A percentile compares a stretch with the other conserved stretches of the same genome.
Conservation (phyloP, 2,888 invertebrate genomes). For the Eubasilissa splendida region DNA sequence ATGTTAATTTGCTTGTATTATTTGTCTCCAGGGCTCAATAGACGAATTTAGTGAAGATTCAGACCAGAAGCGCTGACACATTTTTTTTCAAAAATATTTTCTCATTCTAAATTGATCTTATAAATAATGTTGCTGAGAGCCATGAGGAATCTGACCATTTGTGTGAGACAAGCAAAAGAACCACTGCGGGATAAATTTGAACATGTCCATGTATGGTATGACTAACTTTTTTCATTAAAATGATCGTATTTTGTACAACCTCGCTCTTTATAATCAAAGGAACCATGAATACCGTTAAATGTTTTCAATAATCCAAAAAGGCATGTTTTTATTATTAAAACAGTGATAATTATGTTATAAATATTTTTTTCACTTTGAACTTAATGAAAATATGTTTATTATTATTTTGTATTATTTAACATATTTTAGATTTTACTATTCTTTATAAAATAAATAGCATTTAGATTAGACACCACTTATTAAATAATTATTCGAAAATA, state of each 20-base stretch:
- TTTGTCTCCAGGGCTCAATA: slow-evolving; percentile 43
- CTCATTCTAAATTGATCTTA: background rate
- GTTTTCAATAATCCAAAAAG: slow-evolving; percentile 5
- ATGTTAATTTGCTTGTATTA: slow-evolving; percentile 10
- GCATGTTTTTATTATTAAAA: background rate
- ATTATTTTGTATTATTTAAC: background rate
- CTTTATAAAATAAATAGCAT: background rate
- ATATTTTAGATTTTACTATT: background rate
- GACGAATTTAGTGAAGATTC: background rate
- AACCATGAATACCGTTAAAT: background rate
- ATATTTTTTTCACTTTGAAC: background rate
- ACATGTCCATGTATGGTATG: slow-evolving; percentile 56
- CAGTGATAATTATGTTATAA: background rate
- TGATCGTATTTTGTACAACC: background rate
- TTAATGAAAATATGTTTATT: background rate
- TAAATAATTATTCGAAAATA: too few relatives aligned
- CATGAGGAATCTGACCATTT: slow-evolving; percentile 55
- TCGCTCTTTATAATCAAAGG: background rate
- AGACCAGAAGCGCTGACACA: too few relatives aligned
- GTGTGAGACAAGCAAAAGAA: slow-evolving; percentile 51
- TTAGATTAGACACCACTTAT: too few relatives aligned
- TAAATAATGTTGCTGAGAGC: slow-evolving; percentile 54
- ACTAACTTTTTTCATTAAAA: background rate
- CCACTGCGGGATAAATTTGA: slow-evolving; percentile 43
- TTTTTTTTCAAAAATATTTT: too few relatives aligned